phyloP scores from a whole-genome alignment of 2,797 vertebrate species.

The Onychomys torridus region DNA sequence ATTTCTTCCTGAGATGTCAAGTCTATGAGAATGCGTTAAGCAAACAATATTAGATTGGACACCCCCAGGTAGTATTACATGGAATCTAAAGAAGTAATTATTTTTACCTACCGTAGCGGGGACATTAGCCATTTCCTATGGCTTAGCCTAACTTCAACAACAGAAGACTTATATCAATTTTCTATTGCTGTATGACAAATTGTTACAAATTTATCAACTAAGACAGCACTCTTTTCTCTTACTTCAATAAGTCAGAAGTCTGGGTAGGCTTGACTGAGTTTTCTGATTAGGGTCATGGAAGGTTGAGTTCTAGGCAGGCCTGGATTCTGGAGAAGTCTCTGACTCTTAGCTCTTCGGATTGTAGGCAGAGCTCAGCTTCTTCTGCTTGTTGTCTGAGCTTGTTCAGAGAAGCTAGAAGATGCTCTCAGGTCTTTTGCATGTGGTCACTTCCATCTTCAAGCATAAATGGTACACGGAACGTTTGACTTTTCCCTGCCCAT shows the following conservation, averaged over 20 bases:
- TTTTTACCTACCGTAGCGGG: background rate
- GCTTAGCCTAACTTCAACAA: background rate
- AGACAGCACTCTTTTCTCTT: background rate
- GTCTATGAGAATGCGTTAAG: background rate
- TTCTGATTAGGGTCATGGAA: background rate
- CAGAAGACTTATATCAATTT: background rate
- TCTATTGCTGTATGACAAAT: background rate
- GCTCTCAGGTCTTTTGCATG: background rate
- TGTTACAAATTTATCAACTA: background rate
- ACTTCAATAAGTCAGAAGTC: background rate
- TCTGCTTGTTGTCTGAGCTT: background rate
- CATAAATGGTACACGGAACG: background rate
- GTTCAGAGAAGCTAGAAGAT: background rate
- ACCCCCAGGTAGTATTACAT: background rate
- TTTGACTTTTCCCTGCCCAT: background rate
- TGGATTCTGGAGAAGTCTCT: background rate
- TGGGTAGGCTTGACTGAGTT: background rate
- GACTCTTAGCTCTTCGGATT: background rate
- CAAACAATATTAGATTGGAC: slow-evolving; percentile 33
- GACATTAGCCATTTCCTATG: slow-evolving; percentile 18
- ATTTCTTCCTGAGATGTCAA: slow-evolving; percentile 5
- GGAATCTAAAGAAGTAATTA: slow-evolving; percentile 49
- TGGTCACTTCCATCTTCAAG: background rate
- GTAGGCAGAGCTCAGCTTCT: background rate
- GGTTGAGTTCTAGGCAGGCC: background rate